Conservation (phyloP, 2,888 invertebrate species). For the Protodeltote pygarga region DNA sequence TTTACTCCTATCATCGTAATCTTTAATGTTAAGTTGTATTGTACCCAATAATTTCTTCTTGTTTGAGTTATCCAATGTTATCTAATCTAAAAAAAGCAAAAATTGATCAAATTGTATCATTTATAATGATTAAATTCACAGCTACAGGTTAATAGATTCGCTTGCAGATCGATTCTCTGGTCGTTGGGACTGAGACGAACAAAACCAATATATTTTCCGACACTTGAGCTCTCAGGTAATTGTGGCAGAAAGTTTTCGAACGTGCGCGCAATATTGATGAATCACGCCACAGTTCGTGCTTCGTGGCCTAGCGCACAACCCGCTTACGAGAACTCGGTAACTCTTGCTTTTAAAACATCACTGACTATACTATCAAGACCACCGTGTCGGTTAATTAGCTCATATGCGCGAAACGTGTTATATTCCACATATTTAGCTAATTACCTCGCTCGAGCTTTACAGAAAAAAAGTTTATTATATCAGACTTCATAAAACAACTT, state of each 20-base stretch:
- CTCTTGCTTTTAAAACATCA: conserved; percentile 33
- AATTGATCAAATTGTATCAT: conserved; percentile 7
- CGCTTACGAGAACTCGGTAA: conserved; percentile 24
- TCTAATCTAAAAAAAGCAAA: background rate
- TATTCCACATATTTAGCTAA: conserved; percentile 23
- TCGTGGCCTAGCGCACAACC: conserved; percentile 44
- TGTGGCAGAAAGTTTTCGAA: conserved; percentile 85
- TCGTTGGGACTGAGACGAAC: conserved; percentile 73
- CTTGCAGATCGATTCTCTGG: conserved; percentile 68
- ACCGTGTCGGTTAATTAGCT: conserved; percentile 33
- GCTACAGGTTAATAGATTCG: conserved; percentile 54
- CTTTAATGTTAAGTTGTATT: too few species aligned
- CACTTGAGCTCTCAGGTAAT: conserved; percentile 87
- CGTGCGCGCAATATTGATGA: conserved; percentile 83
- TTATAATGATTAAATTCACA: conserved; percentile 27
- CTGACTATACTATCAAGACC: conserved; percentile 9
- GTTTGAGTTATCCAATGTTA: too few species aligned
- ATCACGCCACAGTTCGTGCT: conserved; percentile 55
- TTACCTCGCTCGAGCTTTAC: conserved; percentile 14
- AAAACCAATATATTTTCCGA: conserved; percentile 86
- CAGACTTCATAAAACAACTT: conserved; percentile 4
- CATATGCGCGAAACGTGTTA: conserved; percentile 22
- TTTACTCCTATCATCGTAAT: too few species aligned
- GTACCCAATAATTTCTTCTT: too few species aligned
- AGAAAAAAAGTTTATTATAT: conserved; percentile 20